These are phyloP conservation scores for Rhinopomastus cyanomelas DNA, from an alignment of 2,113 vertebrate genomes.

Conservation along the genomic window DNA sequence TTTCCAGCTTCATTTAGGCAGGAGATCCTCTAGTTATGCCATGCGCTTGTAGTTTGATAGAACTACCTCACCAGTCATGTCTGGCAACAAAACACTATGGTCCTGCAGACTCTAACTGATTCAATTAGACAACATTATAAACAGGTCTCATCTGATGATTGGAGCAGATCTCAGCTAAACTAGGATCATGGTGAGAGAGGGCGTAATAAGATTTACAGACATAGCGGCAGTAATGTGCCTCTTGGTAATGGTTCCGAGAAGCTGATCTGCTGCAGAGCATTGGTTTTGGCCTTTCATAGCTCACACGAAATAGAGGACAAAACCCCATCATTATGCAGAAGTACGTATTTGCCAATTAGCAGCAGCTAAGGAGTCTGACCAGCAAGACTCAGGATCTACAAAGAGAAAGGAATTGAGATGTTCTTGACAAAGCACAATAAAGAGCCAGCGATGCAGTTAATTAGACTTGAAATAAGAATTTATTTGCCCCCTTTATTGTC, in stretches of 20 bases:
- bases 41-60: conserved; percentile 38
- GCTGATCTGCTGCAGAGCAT: conserved; percentile 34
- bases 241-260: conserved; percentile 41
- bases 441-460: conserved; percentile 6
- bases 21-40: background rate
- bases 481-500: background rate
- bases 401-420: conserved; percentile 29
- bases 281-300: conserved; percentile 35
- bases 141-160: conserved; percentile 39
- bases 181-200: conserved; percentile 20
- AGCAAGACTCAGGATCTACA: conserved; percentile 3
- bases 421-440: conserved; percentile 38
- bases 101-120: conserved; percentile 57
- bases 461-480: conserved; percentile 20
- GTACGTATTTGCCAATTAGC: conserved; percentile 21
- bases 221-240: conserved; percentile 18
- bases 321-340: conserved; percentile 23
- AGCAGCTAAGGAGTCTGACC: conserved; percentile 38
- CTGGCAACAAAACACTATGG: conserved; percentile 38
- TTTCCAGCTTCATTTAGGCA: background rate
- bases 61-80: conserved; percentile 44
- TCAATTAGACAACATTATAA: conserved; percentile 58
- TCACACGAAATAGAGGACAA: conserved; percentile 41
- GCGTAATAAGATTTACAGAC: conserved; percentile 57
- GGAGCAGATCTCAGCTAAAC: conserved; percentile 54